Evolutionary conservation across 2,888 invertebrate genomes (phyloP).

Genomic region (Camponotus fellah): DNA sequence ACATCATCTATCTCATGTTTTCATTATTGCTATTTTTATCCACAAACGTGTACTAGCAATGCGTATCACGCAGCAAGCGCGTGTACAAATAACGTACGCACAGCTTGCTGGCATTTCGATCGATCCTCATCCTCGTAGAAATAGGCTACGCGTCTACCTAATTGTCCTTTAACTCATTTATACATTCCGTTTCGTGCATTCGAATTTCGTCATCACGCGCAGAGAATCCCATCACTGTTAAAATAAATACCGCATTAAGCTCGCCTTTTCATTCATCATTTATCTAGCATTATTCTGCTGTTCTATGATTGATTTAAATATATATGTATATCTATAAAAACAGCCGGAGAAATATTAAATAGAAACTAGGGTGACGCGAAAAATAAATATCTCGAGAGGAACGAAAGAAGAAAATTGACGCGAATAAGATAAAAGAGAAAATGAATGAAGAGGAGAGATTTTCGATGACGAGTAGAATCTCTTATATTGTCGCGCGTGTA

Average conservation of each 20-base stretch:
- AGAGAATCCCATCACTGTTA: background rate
- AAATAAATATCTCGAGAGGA: background rate
- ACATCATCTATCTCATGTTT: background rate
- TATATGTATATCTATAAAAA: background rate
- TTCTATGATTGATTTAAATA: background rate
- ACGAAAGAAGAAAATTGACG: background rate
- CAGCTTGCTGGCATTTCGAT: slow-evolving; percentile 10
- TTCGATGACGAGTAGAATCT: slow-evolving; percentile 1
- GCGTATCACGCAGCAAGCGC: slow-evolving; percentile 5
- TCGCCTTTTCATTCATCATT: background rate
- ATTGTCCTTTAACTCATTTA: background rate
- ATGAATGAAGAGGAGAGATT: background rate
- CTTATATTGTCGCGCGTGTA: slow-evolving; percentile 61
- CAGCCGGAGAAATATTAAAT: background rate
- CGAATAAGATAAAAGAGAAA: background rate
- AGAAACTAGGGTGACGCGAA: background rate
- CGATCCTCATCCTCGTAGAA: background rate
- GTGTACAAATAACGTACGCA: slow-evolving; percentile 26
- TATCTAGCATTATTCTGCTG: background rate
- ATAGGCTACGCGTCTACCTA: background rate
- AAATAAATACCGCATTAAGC: background rate
- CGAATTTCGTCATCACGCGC: background rate
- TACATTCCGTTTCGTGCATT: background rate
- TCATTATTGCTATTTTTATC: slow-evolving; percentile 13
- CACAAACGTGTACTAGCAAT: background rate